phyloP scores from a whole-genome alignment of 2,113 vertebrate species.

The Rhabdomys dilectus region DNA sequence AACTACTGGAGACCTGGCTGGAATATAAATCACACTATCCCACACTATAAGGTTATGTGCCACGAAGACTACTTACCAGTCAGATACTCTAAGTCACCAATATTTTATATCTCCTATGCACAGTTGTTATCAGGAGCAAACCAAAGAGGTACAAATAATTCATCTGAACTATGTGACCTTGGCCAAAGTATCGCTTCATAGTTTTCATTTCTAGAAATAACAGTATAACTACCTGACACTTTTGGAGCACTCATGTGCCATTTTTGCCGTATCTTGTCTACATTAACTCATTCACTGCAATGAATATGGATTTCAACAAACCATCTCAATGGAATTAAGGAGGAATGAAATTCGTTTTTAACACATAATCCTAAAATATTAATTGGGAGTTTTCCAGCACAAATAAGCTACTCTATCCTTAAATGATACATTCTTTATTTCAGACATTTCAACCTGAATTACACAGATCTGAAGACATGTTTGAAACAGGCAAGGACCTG shows the following conservation, averaged over 20 bases:
- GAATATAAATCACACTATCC: not conserved
- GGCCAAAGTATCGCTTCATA: not conserved
- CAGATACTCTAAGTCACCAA: slow-evolving; percentile 16
- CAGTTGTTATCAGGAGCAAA: slow-evolving; percentile 47
- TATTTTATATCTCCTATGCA: not conserved
- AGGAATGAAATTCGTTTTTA: slow-evolving; percentile 61
- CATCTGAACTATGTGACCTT: not conserved
- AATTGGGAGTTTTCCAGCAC: slow-evolving; percentile 79
- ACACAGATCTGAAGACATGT: slow-evolving; percentile 75
- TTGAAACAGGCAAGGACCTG: slow-evolving; percentile 77
- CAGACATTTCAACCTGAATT: slow-evolving; percentile 79
- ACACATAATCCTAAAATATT: slow-evolving; percentile 74
- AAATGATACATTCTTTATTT: slow-evolving; percentile 77
- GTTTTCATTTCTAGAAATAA: slow-evolving; percentile 16
- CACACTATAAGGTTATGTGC: not conserved
- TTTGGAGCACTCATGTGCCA: not conserved
- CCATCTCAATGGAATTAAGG: not conserved
- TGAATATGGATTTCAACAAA: slow-evolving; percentile 28
- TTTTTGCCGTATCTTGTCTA: not conserved
- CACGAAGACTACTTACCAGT: not conserved
- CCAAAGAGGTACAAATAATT: slow-evolving; percentile 45
- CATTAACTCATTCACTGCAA: slow-evolving; percentile 29
- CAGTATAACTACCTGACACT: not conserved
- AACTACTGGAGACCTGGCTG: not conserved
- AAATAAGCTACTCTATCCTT: slow-evolving; percentile 73